Conservation (phyloP, 2,888 invertebrate species). For the Metopia argyrocephala region DNA sequence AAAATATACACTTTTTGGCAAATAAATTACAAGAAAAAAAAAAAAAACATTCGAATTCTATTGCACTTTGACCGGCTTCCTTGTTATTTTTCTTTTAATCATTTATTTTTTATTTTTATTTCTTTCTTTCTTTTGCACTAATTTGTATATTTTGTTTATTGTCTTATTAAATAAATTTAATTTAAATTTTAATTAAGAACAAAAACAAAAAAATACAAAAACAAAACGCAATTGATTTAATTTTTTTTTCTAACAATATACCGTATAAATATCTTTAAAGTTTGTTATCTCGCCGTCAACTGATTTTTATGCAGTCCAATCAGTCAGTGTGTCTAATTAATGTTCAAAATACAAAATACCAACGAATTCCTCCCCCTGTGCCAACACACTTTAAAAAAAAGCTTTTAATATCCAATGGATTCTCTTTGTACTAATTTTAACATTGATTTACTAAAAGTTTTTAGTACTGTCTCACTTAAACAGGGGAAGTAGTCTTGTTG, state of each 20-base stretch:
- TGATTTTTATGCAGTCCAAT: conserved; percentile 71
- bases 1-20: conserved; percentile 11
- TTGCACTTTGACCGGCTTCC: conserved; percentile 55
- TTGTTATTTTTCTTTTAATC: conserved; percentile 34
- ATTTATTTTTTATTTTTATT: conserved; percentile 13
- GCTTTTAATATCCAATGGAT: conserved; percentile 51
- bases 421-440: background rate
- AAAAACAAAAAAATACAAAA: background rate
- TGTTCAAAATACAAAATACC: conserved; percentile 66
- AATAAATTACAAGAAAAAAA: conserved; percentile 27
- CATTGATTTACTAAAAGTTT: conserved; percentile 60
- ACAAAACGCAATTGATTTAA: conserved; percentile 28
- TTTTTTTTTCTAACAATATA: conserved; percentile 29
- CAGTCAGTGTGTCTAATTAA: conserved; percentile 70
- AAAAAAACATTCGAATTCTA: conserved; percentile 33
- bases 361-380: conserved; percentile 48
- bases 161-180: conserved; percentile 13
- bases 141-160: conserved; percentile 41
- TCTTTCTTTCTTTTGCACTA: conserved; percentile 4
- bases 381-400: conserved; percentile 29
- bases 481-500: background rate
- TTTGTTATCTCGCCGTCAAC: conserved; percentile 77
- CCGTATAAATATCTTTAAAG: conserved; percentile 68
- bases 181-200: background rate
- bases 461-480: conserved; percentile 66